Conservation (phyloP, 2,888 invertebrate genomes). For the Colostygia pectinataria region DNA sequence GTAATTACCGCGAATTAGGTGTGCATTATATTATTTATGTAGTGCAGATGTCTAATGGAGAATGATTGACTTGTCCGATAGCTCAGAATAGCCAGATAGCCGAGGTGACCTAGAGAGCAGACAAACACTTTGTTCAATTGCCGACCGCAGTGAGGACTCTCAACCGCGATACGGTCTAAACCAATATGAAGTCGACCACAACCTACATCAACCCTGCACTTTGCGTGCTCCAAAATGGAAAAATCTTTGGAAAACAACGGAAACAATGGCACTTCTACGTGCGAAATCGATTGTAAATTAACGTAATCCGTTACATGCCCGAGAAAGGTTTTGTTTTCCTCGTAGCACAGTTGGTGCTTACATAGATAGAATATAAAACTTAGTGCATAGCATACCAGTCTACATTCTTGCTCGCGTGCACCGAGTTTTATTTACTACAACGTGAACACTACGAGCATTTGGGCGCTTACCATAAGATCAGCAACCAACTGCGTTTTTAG, state of each 20-base stretch:
- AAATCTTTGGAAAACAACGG: conserved; percentile 57
- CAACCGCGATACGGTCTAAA: conserved; percentile 51
- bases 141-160: conserved; percentile 44
- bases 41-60: conserved; percentile 31
- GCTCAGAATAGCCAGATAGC: conserved; percentile 25
- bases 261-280: conserved; percentile 63
- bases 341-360: conserved; percentile 34
- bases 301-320: conserved; percentile 61
- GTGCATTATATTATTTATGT: conserved; percentile 70
- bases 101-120: conserved; percentile 36
- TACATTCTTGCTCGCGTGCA: not conserved
- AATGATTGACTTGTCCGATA: conserved; percentile 31
- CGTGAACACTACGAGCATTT: too few species aligned
- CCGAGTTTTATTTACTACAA: too few species aligned
- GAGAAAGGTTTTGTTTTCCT: conserved; percentile 45
- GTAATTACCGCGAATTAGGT: conserved; percentile 57
- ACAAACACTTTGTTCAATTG: conserved; percentile 35
- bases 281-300: conserved; percentile 66
- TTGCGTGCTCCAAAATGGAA: conserved; percentile 53
- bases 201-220: conserved; percentile 59
- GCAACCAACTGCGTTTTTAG: too few species aligned
- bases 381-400: conserved; percentile 3
- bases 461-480: too few species aligned
- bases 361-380: conserved; percentile 31
- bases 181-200: conserved; percentile 59